Percentiles rank a stretch among this genome's conserved stretches.
phyloP scores from a whole-genome alignment of 2,797 vertebrate species.

The Bovichtus variegatus region DNA sequence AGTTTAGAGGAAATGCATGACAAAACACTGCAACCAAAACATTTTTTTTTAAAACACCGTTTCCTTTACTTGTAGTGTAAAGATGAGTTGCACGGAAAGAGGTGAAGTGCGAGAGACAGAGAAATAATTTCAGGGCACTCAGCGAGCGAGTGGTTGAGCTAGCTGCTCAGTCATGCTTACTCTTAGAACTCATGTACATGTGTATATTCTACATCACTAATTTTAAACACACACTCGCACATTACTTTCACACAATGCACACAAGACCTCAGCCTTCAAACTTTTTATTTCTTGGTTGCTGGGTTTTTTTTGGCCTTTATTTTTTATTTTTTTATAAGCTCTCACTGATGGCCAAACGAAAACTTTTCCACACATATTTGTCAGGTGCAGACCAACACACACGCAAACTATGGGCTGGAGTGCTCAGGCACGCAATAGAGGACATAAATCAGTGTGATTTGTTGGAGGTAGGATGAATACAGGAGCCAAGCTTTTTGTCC shows the following conservation, averaged over 20 bases:
- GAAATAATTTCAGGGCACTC: slow-evolving; percentile 20
- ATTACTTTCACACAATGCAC: slow-evolving; percentile 49
- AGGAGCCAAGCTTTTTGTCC: slow-evolving; percentile 28
- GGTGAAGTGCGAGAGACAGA: slow-evolving; percentile 6
- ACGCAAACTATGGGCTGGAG: slow-evolving; percentile 7
- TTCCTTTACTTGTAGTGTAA: not conserved
- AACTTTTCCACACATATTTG: slow-evolving; percentile 3
- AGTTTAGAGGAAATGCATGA: too few relatives aligned
- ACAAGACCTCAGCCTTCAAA: slow-evolving; percentile 14
- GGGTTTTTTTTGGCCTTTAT: not conserved
- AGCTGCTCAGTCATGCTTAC: slow-evolving; percentile 61
- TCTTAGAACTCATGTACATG: slow-evolving; percentile 42
- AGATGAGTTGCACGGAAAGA: not conserved
- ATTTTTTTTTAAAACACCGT: not conserved
- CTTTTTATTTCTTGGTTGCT: slow-evolving; percentile 35
- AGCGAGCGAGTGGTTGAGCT: slow-evolving; percentile 25
- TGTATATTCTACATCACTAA: slow-evolving; percentile 56
- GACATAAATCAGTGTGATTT: slow-evolving; percentile 56
- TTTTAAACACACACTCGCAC: slow-evolving; percentile 36
- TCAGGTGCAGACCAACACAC: not conserved
- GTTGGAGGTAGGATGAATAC: slow-evolving; percentile 39
- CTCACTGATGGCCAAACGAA: slow-evolving; percentile 29
- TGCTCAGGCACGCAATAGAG: slow-evolving; percentile 24
- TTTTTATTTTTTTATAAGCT: slow-evolving; percentile 20
- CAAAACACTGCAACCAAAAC: not conserved